These are phyloP conservation scores for Sardina pilchardus DNA, from an alignment of 2,113 vertebrate genomes.

Conservation along the genomic window DNA sequence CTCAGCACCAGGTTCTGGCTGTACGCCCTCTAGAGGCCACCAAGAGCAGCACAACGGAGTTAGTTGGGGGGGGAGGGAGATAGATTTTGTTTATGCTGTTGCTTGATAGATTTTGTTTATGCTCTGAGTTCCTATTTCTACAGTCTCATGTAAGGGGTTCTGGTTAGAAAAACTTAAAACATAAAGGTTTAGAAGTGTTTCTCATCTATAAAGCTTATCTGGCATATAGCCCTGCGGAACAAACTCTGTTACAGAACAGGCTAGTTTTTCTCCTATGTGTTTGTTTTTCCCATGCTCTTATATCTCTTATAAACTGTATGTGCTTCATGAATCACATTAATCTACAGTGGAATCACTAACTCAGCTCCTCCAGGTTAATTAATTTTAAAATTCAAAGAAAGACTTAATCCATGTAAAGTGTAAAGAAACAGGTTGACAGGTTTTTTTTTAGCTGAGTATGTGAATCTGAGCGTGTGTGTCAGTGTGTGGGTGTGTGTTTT, in stretches of 20 bases:
- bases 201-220: no score
- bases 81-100: neutral
- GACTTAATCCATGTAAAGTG: neutral
- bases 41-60: neutral
- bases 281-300: neutral
- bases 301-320: neutral
- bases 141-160: neutral
- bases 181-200: neutral
- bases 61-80: neutral
- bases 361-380: neutral
- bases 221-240: neutral
- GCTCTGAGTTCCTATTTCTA: neutral
- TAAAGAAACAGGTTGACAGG: neutral
- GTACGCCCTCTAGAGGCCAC: constrained; percentile 76
- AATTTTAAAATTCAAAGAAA: neutral
- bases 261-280: neutral
- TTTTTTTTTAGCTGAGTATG: neutral
- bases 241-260: neutral
- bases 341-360: neutral
- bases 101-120: neutral
- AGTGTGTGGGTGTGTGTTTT: neutral
- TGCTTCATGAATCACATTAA: neutral
- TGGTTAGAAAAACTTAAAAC: neutral
- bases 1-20: constrained; percentile 68
- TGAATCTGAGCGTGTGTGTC: neutral